These are phyloP conservation scores for Clinocottus analis DNA, from an alignment of 2,113 vertebrate species.

Conservation along the genomic window DNA sequence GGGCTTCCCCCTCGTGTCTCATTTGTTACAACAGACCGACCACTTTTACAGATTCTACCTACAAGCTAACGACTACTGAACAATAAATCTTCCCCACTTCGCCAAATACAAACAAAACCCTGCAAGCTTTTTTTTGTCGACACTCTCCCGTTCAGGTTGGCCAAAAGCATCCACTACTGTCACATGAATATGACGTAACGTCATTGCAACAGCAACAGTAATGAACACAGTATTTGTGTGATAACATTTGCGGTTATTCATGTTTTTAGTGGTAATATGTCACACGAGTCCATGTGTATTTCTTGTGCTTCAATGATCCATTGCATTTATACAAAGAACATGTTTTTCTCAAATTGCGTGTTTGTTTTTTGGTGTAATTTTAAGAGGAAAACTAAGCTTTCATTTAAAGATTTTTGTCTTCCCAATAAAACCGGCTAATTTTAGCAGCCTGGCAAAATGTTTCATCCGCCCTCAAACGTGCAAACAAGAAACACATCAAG, in stretches of 20 bases:
- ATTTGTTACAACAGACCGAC: slow-evolving; percentile 28
- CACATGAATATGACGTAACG: neutral
- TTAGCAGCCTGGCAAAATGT: slow-evolving; percentile 6
- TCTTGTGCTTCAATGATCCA: neutral
- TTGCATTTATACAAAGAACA: neutral
- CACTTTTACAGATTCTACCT: neutral
- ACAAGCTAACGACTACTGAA: neutral
- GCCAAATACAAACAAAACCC: neutral
- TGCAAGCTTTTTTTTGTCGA: neutral
- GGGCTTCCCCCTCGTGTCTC: slow-evolving; percentile 41
- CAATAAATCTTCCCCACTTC: neutral
- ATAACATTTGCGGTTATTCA: neutral
- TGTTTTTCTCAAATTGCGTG: too few species aligned
- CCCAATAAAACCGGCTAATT: neutral
- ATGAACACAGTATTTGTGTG: neutral
- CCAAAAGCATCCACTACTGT: neutral
- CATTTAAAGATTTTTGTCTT: neutral
- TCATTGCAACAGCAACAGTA: neutral
- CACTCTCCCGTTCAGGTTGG: too few species aligned
- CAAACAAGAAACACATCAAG: neutral
- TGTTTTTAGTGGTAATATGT: neutral
- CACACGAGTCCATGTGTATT: neutral
- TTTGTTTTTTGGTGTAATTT: neutral
- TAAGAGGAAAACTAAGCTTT: neutral
- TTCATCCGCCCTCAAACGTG: neutral